Base-by-base conservation (phyloP, 2,888 invertebrate genomes). In the Cheilosia soror region DNA sequence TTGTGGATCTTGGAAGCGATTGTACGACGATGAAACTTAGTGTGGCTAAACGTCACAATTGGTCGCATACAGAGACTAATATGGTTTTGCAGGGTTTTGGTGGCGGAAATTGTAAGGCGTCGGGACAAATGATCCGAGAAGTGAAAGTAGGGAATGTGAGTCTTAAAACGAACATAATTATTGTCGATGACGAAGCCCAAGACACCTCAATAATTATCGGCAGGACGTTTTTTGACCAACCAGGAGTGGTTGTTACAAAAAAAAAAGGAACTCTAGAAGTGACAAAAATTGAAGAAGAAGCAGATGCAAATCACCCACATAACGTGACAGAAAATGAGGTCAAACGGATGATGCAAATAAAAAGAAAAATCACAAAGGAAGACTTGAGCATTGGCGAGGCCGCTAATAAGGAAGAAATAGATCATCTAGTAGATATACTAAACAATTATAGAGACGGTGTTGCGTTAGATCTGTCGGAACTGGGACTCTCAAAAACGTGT, bases 131-230 rank as follows among this genome's bases (percentile, higher is more conserved):
- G 55, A 5, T 55, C 0, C 25, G 55, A 13, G 13, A 68, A 29
- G 31, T 68, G 5, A 68, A 15, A 13, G 53, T 68, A 7, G 55
- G 53, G 11, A 42, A 53, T 40, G 68, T 55, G 5, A 33, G 15
- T 27, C 53, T 42, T 6, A 55, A 25, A 66, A 66, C 66, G 4
- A 66, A 29, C 6, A 40, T 68, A 29, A 20, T 68, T 29, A 27
- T 68, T 3, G 68, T 68, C 3, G 68, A 68, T 55, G 55, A 68
- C 29, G 29, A 42, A 2, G 55, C 68, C 4, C 68, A 68, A 29
- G 55, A 68, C 31, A 40, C 55, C 31, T 68, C 68, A 27, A 55
- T 68, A 7, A 68, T 55, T 11, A 31, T 68, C 15, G 55, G 68
- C 15, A 40, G 68, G 29, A 68, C 3, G 13, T 51, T 13, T 29